Base-by-base conservation (phyloP, 2,888 invertebrate genomes). In the Habroteleia sp. region DNA sequence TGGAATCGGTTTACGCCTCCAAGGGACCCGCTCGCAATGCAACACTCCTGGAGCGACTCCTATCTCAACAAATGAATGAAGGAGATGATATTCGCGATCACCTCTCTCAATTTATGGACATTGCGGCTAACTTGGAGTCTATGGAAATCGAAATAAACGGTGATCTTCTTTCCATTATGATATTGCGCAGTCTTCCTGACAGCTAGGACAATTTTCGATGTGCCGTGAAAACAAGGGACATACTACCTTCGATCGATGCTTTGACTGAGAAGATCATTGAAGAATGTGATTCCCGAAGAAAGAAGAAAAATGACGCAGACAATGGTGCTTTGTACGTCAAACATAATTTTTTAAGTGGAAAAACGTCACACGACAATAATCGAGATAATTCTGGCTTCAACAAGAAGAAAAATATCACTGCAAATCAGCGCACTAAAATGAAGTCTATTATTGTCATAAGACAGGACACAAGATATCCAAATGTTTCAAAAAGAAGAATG, bases 51-150 rank as follows among this genome's bases (percentile, higher is more conserved):
- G 31, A 31, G 10, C 1, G 4, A 3, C n/a, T 31, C 10, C 10
- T 31, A 1, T 10, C 20, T 20, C 17, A 25, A 7, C 27, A 44
- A 16, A 14, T 44, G 16, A 10, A 8, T 4, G 82, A 86, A 8
- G 69, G 71, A 1, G 81, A 78, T 1, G 83, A 87, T 50, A 78
- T 87, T 0, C 74, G 83, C 7, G 81, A 84, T 2, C 85, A 87
- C 72, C 25, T 87, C 1, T 77, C 77, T 4, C 14, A 7, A 5
- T 44, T 44, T 6, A 16, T 44, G 8, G 46, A 16, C 6, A 17
- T 17, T 0, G 46, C 31, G 0, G 23, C n/a, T 1, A 46, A 46
- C 10, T 11, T 46, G 4, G 7, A 17, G 3, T 1, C 16, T 79
- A 84, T 85, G 77, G 81, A 79, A 0, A 50, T 73, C 0, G 63